Conservation (phyloP, 2,797 vertebrate species). For the Melanitta fusca region DNA sequence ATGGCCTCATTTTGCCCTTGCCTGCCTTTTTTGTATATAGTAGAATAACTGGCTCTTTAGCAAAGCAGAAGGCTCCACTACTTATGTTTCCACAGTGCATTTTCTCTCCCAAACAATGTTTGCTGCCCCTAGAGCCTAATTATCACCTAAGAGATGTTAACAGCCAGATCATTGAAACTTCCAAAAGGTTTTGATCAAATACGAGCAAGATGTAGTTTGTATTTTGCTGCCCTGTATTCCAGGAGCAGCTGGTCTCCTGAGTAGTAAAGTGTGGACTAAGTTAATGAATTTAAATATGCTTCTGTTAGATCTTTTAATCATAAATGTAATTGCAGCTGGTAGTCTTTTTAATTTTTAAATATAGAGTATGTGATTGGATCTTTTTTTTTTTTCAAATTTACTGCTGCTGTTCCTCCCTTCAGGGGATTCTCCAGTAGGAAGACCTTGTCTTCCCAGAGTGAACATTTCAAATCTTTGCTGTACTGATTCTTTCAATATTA, state of each 20-base stretch:
- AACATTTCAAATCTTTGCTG: not conserved
- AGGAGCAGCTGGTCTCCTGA: constrained; percentile 67
- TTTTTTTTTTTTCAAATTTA: not conserved
- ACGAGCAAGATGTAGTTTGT: constrained; percentile 67
- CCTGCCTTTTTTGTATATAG: not conserved
- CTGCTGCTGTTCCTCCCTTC: not conserved
- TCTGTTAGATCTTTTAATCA: constrained; percentile 73
- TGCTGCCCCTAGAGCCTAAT: constrained; percentile 60
- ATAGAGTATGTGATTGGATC: constrained; percentile 32
- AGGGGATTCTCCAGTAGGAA: not conserved
- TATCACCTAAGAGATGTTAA: constrained; percentile 72
- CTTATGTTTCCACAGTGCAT: constrained; percentile 12
- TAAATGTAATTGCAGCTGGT: constrained; percentile 68
- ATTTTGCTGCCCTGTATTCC: constrained; percentile 61
- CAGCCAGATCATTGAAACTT: constrained; percentile 60
- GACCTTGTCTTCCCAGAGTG: not conserved
- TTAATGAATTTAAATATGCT: constrained; percentile 74
- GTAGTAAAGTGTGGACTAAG: constrained; percentile 54
- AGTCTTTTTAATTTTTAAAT: constrained; percentile 67
- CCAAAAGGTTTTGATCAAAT: constrained; percentile 71
- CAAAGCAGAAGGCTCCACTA: constrained; percentile 20
- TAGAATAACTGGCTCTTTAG: not conserved
- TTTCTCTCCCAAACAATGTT: constrained; percentile 60
- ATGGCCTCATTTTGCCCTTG: constrained; percentile 1
- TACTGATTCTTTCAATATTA: not conserved